Evolutionary conservation across 2,113 vertebrate species (phyloP).

Genomic region (Paradoxurus hermaphroditus): DNA sequence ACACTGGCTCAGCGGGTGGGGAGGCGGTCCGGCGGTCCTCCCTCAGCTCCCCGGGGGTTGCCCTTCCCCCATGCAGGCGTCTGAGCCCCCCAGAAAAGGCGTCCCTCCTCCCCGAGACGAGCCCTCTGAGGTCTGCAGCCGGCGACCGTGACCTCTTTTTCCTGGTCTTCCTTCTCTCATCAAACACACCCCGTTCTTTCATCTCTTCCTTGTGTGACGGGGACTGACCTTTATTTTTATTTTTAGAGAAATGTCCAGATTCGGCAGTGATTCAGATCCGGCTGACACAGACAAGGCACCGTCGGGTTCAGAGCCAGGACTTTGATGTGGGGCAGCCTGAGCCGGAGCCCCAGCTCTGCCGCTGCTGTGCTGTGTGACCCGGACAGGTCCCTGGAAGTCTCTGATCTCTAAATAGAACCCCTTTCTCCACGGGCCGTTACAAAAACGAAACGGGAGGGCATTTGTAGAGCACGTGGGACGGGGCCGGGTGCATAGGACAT

Average conservation of each 20-base stretch:
- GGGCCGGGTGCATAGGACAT: background rate
- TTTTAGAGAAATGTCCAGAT: constrained; percentile 50
- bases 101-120: background rate
- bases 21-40: background rate
- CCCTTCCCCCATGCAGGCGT: background rate
- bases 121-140: background rate
- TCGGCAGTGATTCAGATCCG: background rate
- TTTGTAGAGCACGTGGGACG: background rate
- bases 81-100: background rate
- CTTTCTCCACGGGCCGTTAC: background rate
- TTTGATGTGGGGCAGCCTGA: background rate
- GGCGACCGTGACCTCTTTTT: background rate
- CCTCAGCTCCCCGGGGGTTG: background rate
- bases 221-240: constrained; percentile 60
- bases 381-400: background rate
- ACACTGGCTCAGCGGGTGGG: background rate
- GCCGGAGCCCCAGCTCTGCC: background rate
- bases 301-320: background rate
- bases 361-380: background rate
- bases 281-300: background rate
- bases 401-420: background rate
- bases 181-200: constrained; percentile 39
- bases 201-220: constrained; percentile 14
- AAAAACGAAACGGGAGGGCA: background rate
- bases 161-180: background rate